phyloP scores from a whole-genome alignment of 2,888 invertebrate genomes.

The Idaea biselata region DNA sequence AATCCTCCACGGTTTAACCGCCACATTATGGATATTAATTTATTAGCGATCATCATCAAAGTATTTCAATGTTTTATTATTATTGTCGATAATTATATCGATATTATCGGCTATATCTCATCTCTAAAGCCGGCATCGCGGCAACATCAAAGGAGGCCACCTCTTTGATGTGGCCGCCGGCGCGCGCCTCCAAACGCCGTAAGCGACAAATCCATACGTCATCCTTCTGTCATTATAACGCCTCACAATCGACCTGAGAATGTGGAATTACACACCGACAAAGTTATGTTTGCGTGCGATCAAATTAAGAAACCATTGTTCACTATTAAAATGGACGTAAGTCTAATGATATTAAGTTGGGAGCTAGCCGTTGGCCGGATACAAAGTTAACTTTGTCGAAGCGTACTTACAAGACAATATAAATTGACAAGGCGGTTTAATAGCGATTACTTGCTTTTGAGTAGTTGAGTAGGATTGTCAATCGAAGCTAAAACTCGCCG shows the following conservation, averaged over 20 bases:
- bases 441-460: conserved; percentile 59
- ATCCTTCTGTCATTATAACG: conserved; percentile 80
- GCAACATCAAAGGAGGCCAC: conserved; percentile 79
- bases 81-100: conserved; percentile 10
- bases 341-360: not conserved
- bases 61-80: conserved; percentile 5
- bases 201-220: conserved; percentile 81
- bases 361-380: not conserved
- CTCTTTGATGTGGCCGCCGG: conserved; percentile 80
- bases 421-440: conserved; percentile 77
- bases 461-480: conserved; percentile 27
- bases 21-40: not conserved
- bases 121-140: conserved; percentile 68
- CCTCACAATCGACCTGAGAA: conserved; percentile 76
- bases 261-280: conserved; percentile 61
- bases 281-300: conserved; percentile 18
- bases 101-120: conserved; percentile 34
- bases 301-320: conserved; percentile 9
- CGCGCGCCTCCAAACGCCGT: conserved; percentile 79
- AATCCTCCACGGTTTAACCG: not conserved
- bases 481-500: conserved; percentile 19
- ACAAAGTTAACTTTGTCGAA: conserved; percentile 9
- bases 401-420: conserved; percentile 73
- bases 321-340: not conserved
- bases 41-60: conserved; percentile 8